Evolutionary conservation across 2,888 invertebrate genomes (phyloP).

Genomic region (Atrina japonica): DNA sequence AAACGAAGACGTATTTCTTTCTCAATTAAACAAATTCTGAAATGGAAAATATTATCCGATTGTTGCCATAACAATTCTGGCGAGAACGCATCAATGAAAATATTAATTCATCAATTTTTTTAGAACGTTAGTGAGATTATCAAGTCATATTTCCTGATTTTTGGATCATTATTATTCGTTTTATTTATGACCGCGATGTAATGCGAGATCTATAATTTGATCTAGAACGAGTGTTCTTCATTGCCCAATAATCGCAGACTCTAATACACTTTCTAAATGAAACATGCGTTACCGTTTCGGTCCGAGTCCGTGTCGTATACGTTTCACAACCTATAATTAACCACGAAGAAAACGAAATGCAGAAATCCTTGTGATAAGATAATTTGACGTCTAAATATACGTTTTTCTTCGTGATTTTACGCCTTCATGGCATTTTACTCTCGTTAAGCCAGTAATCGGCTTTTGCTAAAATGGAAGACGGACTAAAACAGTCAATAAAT

Average conservation of each 20-base stretch:
- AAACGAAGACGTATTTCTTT: too few species aligned
- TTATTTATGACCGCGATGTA: conserved; percentile 19
- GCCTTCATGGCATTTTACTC: conserved; percentile 39
- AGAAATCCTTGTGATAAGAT: conserved; percentile 32
- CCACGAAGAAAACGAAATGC: conserved; percentile 26
- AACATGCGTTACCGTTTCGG: conserved; percentile 10
- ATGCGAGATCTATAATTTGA: conserved; percentile 18
- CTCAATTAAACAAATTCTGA: too few species aligned
- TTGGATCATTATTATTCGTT: too few species aligned
- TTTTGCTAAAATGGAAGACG: conserved; percentile 33
- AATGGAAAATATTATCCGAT: too few species aligned
- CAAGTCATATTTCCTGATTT: too few species aligned
- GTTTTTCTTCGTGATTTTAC: conserved; percentile 57
- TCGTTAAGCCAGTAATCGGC: conserved; percentile 44
- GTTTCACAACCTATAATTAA: conserved; percentile 17
- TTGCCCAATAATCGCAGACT: conserved; percentile 8
- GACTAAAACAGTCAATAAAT: conserved; percentile 36
- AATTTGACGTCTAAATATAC: conserved; percentile 57
- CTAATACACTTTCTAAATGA: conserved; percentile 15
- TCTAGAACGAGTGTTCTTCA: conserved; percentile 13
- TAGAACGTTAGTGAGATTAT: too few species aligned
- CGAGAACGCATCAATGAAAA: too few species aligned
- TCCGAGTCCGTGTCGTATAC: conserved; percentile 5
- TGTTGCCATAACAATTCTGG: too few species aligned
- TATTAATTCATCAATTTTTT: too few species aligned